These are phyloP conservation scores for Phalangium opilio DNA, from an alignment of 2,888 invertebrate species.

Conservation along the genomic window DNA sequence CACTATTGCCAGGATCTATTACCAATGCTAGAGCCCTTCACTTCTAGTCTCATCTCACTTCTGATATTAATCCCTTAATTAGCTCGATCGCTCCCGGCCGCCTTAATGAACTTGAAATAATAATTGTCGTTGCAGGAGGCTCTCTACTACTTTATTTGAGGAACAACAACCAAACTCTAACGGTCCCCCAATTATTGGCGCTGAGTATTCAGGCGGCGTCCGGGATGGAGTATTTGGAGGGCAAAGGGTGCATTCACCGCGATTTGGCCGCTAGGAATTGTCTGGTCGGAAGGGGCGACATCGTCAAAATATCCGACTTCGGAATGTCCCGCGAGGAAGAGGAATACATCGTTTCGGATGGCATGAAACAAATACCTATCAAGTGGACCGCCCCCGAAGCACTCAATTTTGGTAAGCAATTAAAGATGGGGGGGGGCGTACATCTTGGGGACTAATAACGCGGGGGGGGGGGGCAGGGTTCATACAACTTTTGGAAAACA, in stretches of 20 bases:
- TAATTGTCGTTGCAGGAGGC: slow-evolving; percentile 48
- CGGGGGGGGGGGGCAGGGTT: no score
- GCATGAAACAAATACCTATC: slow-evolving; percentile 86
- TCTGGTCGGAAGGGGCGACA: slow-evolving; percentile 60
- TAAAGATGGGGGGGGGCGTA: no score
- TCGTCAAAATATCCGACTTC: slow-evolving; percentile 93
- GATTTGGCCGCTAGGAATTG: slow-evolving; percentile 92
- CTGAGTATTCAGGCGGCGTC: slow-evolving; percentile 90
- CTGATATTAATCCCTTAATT: no score
- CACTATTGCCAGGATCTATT: no score
- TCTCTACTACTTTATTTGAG: slow-evolving; percentile 75
- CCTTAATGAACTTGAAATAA: no score
- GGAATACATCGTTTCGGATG: slow-evolving; percentile 90
- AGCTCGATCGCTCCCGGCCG: no score
- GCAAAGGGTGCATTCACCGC: slow-evolving; percentile 35
- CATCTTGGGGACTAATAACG: no score
- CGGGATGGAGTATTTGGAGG: slow-evolving; percentile 89
- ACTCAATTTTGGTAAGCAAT: slow-evolving; percentile 78
- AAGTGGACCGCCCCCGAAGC: slow-evolving; percentile 99
- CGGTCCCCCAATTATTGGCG: slow-evolving; percentile 33
- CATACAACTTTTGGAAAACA: no score
- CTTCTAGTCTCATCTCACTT: no score
- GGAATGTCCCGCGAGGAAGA: slow-evolving; percentile 96
- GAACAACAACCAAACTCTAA: slow-evolving; percentile 50
- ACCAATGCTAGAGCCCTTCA: no score